phyloP scores from a whole-genome alignment of 92 coral and sea anemone genomes.

The Meandrina meandrites region DNA sequence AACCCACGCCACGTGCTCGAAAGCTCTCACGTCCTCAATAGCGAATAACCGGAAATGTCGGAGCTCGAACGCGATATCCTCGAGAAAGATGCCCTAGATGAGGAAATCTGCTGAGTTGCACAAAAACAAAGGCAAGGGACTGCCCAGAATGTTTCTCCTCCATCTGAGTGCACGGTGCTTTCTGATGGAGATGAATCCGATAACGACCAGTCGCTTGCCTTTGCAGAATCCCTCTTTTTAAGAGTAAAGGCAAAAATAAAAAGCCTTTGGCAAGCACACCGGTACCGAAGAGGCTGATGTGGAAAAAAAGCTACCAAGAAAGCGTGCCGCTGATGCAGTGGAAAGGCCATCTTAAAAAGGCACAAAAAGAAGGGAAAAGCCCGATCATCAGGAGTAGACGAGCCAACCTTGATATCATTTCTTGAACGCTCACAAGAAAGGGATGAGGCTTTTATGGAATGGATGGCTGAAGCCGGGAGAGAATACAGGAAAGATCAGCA shows the following conservation, averaged over 20 bases:
- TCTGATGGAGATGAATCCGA: too few relatives aligned
- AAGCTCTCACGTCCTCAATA: too few relatives aligned
- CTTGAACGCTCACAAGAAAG: slow-evolving; percentile 40
- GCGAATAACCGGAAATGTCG: too few relatives aligned
- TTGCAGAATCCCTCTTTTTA: too few relatives aligned
- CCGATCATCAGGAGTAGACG: slow-evolving; percentile 43
- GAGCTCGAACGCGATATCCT: too few relatives aligned
- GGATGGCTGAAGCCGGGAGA: slow-evolving; percentile 43
- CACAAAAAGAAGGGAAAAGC: slow-evolving; percentile 51
- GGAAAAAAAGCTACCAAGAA: slow-evolving; percentile 34
- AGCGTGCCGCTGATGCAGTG: slow-evolving; percentile 4
- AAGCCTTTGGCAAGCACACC: too few relatives aligned
- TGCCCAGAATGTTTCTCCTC: slow-evolving; percentile 8
- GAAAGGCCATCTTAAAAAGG: not conserved
- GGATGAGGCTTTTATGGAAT: slow-evolving; percentile 41
- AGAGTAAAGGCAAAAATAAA: too few relatives aligned
- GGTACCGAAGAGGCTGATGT: not conserved
- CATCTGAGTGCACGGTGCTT: too few relatives aligned
- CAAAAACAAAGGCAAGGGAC: too few relatives aligned
- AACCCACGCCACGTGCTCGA: slow-evolving; percentile 55
- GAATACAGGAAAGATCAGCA: slow-evolving; percentile 30
- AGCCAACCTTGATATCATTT: slow-evolving; percentile 39
- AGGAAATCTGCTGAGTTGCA: too few relatives aligned
- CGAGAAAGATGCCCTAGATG: too few relatives aligned
- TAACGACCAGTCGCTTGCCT: too few relatives aligned